Conservation (phyloP, 2,797 vertebrate genomes). For the Gallinago solitaria region DNA sequence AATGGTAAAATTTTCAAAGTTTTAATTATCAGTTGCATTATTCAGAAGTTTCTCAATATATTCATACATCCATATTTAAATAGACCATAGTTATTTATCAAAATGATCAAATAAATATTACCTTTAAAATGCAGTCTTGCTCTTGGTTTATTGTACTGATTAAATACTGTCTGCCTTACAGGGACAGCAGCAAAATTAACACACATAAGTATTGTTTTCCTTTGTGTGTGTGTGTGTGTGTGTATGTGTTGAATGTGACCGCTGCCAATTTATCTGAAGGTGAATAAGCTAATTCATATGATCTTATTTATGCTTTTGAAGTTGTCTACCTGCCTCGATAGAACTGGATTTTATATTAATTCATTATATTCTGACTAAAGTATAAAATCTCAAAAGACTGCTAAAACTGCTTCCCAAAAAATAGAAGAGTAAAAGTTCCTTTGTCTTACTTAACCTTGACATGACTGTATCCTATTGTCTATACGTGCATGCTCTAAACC, state of each 20-base stretch:
- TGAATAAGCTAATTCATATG: neutral
- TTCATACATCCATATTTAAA: neutral
- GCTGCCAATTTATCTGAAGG: neutral
- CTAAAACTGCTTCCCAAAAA: neutral
- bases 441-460: neutral
- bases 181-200: neutral
- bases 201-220: neutral
- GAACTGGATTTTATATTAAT: neutral
- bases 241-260: neutral
- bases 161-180: neutral
- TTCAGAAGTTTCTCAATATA: neutral
- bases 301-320: neutral
- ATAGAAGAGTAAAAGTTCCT: neutral
- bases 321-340: neutral
- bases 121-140: neutral
- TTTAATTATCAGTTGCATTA: neutral
- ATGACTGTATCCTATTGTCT: neutral
- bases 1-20: neutral
- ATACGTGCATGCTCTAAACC: neutral
- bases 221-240: neutral
- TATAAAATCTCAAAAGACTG: neutral
- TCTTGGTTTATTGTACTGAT: slow-evolving; percentile 16
- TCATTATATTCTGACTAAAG: neutral
- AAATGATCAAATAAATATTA: slow-evolving; percentile 3
- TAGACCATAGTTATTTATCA: neutral